Evolutionary conservation across 2,888 invertebrate genomes (phyloP).

Genomic region (Zhengitettix transpicula): DNA sequence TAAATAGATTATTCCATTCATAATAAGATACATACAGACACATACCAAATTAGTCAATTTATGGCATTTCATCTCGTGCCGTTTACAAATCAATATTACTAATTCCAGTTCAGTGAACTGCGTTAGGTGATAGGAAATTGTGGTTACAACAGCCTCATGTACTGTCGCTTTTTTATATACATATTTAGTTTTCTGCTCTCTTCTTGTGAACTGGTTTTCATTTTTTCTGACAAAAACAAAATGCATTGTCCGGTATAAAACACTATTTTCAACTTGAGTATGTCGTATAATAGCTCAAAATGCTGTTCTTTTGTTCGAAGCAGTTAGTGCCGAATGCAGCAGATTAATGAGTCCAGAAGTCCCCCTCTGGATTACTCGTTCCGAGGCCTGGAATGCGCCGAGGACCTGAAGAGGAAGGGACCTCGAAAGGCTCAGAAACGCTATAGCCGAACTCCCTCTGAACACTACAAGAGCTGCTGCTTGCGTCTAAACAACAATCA

Average conservation of each 20-base stretch:
- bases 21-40: no score
- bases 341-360: background rate
- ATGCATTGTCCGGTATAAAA: no score
- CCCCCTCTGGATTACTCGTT: slow-evolving; percentile 17
- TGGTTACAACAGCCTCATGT: no score
- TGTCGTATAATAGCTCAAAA: background rate
- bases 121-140: no score
- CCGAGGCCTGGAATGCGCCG: slow-evolving; percentile 13
- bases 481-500: slow-evolving; percentile 17
- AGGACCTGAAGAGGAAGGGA: slow-evolving; percentile 11
- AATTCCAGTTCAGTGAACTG: no score
- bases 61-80: no score
- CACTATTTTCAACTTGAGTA: background rate
- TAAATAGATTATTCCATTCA: background rate
- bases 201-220: no score
- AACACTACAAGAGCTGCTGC: slow-evolving; percentile 14
- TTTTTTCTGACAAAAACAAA: no score
- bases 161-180: background rate
- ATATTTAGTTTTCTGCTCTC: background rate
- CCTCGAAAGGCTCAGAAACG: slow-evolving; percentile 15
- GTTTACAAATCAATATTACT: no score
- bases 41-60: no score
- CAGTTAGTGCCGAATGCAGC: background rate
- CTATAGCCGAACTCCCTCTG: slow-evolving; percentile 13
- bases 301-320: background rate